Percentiles rank a stretch among this genome's conserved stretches.
Evolutionary conservation across 2,113 vertebrate genomes (phyloP).

Genomic region (Meles meles): DNA sequence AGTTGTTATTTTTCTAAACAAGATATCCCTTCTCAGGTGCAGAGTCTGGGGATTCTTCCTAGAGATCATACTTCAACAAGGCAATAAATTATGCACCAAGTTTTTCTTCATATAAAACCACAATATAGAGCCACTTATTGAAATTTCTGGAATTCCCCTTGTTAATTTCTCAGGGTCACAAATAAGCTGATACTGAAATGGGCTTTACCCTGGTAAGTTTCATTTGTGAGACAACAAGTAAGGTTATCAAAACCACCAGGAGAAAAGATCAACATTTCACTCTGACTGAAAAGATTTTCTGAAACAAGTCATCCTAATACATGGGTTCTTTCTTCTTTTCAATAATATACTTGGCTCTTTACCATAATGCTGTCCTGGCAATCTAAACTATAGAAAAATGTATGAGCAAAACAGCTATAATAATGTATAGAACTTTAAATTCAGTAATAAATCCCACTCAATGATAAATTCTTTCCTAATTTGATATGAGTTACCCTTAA

Average conservation of each 20-base stretch:
- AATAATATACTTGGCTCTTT: neutral
- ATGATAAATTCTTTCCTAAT: neutral
- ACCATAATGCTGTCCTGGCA: neutral
- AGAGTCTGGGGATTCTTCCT: neutral
- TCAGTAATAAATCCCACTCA: neutral
- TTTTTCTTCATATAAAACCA: neutral
- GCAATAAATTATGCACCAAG: neutral
- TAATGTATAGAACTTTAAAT: neutral
- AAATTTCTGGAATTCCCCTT: neutral
- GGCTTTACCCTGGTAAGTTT: neutral
- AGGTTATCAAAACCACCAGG: neutral
- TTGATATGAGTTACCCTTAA: neutral
- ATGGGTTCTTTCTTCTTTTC: neutral
- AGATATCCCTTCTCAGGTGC: neutral
- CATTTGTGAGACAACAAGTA: neutral
- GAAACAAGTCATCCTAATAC: neutral
- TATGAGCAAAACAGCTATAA: neutral
- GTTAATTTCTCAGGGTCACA: neutral
- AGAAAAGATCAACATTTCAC: neutral
- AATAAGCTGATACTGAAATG: neutral
- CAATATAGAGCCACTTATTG: neutral
- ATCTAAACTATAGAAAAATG: neutral
- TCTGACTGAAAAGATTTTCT: neutral
- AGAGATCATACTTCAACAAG: neutral
- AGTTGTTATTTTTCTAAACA: conserved; percentile 14